phyloP scores from a whole-genome alignment of 2,113 vertebrate genomes.

The Spea multiplicata region DNA sequence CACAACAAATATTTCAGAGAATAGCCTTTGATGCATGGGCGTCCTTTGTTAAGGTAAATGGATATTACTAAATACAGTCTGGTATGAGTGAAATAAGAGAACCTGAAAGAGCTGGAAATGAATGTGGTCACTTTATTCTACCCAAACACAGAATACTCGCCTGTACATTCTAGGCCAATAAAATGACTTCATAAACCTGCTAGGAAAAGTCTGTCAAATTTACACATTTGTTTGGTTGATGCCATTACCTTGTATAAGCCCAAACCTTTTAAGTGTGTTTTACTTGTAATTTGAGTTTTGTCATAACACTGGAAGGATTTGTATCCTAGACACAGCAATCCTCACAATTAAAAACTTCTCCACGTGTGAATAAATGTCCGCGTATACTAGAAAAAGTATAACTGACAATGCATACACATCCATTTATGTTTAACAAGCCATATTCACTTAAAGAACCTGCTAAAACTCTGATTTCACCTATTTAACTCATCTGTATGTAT shows the following conservation, averaged over 20 bases:
- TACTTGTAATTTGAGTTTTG: slow-evolving; percentile 19
- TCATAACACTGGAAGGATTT: slow-evolving; percentile 1
- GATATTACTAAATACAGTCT: slow-evolving; percentile 11
- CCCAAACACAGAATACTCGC: slow-evolving; percentile 11
- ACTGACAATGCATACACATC: background rate
- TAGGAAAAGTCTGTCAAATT: slow-evolving; percentile 3
- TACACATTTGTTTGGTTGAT: slow-evolving; percentile 19
- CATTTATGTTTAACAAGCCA: too few species aligned
- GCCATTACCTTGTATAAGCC: background rate
- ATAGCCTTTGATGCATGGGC: background rate
- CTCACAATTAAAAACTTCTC: slow-evolving; percentile 1
- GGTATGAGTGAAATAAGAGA: slow-evolving; percentile 17
- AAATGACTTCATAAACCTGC: slow-evolving; percentile 17
- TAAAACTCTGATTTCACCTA: too few species aligned
- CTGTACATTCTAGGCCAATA: slow-evolving; percentile 26
- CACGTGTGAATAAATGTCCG: background rate
- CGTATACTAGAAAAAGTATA: background rate
- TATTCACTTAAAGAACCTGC: too few species aligned
- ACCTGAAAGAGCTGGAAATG: slow-evolving; percentile 17
- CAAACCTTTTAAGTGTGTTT: background rate
- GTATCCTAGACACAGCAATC: background rate
- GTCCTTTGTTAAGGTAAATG: slow-evolving; percentile 1
- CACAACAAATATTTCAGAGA: too few species aligned
- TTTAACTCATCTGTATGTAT: too few species aligned
- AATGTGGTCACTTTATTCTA: slow-evolving; percentile 5